These are phyloP conservation scores for Halcyon smyrnensis DNA, from an alignment of 2,797 vertebrate species.

Conservation along the genomic window DNA sequence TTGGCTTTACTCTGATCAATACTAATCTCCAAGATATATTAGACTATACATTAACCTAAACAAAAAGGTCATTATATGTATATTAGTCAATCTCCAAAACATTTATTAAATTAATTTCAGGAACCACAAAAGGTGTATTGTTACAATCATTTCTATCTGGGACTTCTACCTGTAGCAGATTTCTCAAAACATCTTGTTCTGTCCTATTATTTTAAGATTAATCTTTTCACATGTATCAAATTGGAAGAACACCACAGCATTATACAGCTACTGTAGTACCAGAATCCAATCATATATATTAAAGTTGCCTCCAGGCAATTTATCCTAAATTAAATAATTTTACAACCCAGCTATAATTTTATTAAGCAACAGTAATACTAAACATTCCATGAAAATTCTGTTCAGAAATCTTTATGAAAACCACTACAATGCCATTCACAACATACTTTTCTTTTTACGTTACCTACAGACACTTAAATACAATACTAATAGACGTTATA, in stretches of 20 bases:
- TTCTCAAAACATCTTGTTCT: neutral
- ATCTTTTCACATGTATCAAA: neutral
- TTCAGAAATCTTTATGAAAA: neutral
- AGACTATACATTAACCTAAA: conserved; percentile 64
- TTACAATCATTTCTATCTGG: neutral
- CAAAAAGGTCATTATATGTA: conserved; percentile 55
- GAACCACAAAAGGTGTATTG: conserved; percentile 28
- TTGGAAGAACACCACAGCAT: neutral
- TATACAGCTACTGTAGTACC: neutral
- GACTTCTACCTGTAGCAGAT: neutral
- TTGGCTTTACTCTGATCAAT: conserved; percentile 67
- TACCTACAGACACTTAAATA: neutral
- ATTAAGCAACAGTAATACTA: neutral
- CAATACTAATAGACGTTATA: neutral
- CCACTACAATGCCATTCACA: neutral
- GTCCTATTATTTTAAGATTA: conserved; percentile 5
- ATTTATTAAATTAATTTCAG: conserved; percentile 62
- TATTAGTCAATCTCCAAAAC: conserved; percentile 56
- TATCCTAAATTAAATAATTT: neutral
- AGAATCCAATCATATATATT: neutral
- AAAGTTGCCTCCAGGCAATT: neutral
- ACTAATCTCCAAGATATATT: conserved; percentile 71
- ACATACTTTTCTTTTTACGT: neutral
- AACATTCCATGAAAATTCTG: neutral
- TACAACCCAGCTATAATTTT: neutral